phyloP scores from a whole-genome alignment of 2,113 vertebrate genomes.

The Anolis carolinensis region DNA sequence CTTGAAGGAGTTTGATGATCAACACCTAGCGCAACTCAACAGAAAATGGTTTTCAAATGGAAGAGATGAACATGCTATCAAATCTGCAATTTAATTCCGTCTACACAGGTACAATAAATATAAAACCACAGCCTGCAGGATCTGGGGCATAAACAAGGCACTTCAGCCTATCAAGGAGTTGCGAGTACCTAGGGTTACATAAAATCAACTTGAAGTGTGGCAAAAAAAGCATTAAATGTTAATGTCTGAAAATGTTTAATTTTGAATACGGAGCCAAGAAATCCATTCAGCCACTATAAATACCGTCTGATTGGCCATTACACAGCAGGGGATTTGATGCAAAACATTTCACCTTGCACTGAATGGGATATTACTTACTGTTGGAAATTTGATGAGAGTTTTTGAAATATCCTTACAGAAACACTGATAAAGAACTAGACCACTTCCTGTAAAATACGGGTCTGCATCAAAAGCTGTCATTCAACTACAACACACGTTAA shows the following conservation, averaged over 20 bases:
- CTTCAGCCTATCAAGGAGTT: constrained; percentile 66
- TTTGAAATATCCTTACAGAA: constrained; percentile 74
- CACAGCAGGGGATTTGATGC: constrained; percentile 73
- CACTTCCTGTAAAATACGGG: constrained; percentile 72
- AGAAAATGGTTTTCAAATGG: constrained; percentile 48
- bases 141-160: constrained; percentile 61
- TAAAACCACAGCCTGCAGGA: constrained; percentile 58
- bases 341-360: constrained; percentile 74
- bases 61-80: constrained; percentile 57
- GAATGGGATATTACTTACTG: constrained; percentile 72
- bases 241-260: constrained; percentile 76
- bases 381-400: constrained; percentile 73
- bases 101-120: constrained; percentile 60
- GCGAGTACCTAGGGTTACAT: constrained; percentile 69
- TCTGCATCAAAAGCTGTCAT: constrained; percentile 72
- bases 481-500: constrained; percentile 76
- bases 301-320: constrained; percentile 77
- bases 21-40: neutral
- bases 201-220: constrained; percentile 75
- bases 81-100: constrained; percentile 62
- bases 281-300: constrained; percentile 74
- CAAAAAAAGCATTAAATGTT: constrained; percentile 72
- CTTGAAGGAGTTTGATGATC: constrained; percentile 31
- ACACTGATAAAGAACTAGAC: constrained; percentile 72
- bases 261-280: constrained; percentile 74